Base-by-base conservation (phyloP, 2,888 invertebrate species). In the Papilio protenor region DNA sequence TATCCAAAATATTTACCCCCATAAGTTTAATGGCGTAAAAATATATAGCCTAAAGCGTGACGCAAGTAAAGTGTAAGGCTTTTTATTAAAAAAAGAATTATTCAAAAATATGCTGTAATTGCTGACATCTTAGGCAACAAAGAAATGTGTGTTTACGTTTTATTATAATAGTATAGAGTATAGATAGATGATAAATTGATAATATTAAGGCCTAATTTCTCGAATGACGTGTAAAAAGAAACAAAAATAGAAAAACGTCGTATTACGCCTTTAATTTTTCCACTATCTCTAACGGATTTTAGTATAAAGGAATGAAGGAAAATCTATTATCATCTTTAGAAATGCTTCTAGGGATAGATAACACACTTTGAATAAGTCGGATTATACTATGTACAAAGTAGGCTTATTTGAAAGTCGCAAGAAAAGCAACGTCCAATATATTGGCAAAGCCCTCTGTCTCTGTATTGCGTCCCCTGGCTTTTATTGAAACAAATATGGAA, bases 361-460 rank as follows among this genome's bases (percentile, higher is more conserved):
- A 64, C 61, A 47, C 49, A 74, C 74, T 74, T 74, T 74, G 61
- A 59, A 61, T 74, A 64, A 74, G 47, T 27, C 61, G 61, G 74
- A 74, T 61, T 74, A 73, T 59, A 27, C 49, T 61, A 27, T 73
- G 33, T 40, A 61, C 59, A 73, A 73, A 73, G 73, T 73, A 64
- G 40, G 74, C 27, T 74, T 74, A 64, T 74, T 64, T 57, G 47
- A 74, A 74, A 61, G n/a, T 74, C 27, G n/a, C 59, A 61, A 74
- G 74, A 74, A 74, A 45, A 74, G 74, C 45, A 61, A 74, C 27
- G 61, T 74, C 61, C 74, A 47, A 64, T 49, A 61, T 57, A 61
- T 59, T 61, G 27, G 40, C 40, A 49, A 21, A 47, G 27, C 61
- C 23, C 10, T 73, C 59, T 47, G 21, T 47, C 10, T 73, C 59